Conservation (phyloP, 2,888 invertebrate species). For the Drosophila diplacantha region DNA sequence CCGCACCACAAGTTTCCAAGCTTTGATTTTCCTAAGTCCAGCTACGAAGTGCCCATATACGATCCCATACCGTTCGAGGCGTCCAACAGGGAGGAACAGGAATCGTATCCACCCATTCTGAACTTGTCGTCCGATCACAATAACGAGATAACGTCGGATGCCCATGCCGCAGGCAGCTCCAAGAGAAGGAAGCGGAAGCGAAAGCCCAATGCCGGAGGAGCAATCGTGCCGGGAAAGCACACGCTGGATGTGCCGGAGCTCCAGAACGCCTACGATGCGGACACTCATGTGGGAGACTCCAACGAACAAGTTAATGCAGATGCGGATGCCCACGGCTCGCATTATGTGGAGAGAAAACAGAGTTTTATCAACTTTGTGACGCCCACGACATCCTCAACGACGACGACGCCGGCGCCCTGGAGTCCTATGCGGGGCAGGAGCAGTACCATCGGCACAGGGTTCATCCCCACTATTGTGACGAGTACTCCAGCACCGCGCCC, state of each 20-base stretch:
- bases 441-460: constrained; percentile 41
- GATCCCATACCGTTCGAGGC: constrained; percentile 75
- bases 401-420: constrained; percentile 59
- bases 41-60: constrained; percentile 77
- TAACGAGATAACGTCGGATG: constrained; percentile 43
- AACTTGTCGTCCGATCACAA: constrained; percentile 24
- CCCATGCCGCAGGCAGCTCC: constrained; percentile 49
- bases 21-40: constrained; percentile 75
- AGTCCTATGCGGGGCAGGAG: constrained; percentile 69
- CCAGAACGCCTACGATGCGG: constrained; percentile 73
- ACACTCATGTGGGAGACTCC: constrained; percentile 39
- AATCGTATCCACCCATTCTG: constrained; percentile 71
- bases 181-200: constrained; percentile 49
- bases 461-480: constrained; percentile 52
- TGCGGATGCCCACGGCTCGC: constrained; percentile 62
- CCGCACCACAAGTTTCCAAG: constrained; percentile 72
- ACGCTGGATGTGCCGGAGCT: constrained; percentile 74
- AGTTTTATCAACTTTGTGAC: constrained; percentile 36
- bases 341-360: constrained; percentile 56
- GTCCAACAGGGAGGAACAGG: constrained; percentile 65
- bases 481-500: constrained; percentile 33
- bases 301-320: constrained; percentile 62
- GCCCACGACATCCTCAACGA: constrained; percentile 32
- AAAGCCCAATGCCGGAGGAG: constrained; percentile 39
- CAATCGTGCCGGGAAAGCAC: constrained; percentile 63